Base-by-base conservation (phyloP, 2,113 vertebrate species). In the Perca fluviatilis region DNA sequence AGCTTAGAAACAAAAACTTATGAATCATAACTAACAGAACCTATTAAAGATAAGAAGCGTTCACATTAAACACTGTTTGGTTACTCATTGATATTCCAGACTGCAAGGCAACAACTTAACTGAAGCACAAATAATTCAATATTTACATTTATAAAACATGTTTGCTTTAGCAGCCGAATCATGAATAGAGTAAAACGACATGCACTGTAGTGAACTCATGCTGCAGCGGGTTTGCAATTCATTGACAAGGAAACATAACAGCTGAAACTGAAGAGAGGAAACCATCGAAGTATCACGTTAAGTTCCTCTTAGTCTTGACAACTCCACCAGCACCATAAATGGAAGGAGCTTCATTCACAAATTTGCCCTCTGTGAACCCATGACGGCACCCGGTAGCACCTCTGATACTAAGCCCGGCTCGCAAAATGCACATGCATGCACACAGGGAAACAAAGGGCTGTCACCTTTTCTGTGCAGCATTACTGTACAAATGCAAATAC, bases 311-410 rank as follows among this genome's bases (percentile, higher is more conserved):
- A 11, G 36, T 77, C 54, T 56, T 65, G 27, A 89, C 66, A 79
- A 25, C 78, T 47, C 21, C 16, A 18, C 43, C 64, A 74, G 65
- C 86, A 89, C 89, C 87, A 90, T 90, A 93, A 90, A 91, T 85
- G 87, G 91, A 88, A 87, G 50, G 81, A 56, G 66, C 60, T 90
- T 90, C 91, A 95, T 95, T 95, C 91, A 94, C 90, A 92, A 91
- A 88, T 87, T 68, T 87, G 82, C 62, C 80, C 85, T 68, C 68
- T 15, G 56, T 90, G 77, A 91, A 81, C 83, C 75, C 65, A 1
- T 3, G 47, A 71, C 77, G 40, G 68, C 65, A 60, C 15, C 62
- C 58, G 10, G 49, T 23, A 30, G 36, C 60, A 58, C 30, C 19
- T 63, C 47, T 62, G 74, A 68, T 6, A 49, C 65, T 27, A 5